Evolutionary conservation across 2,113 vertebrate genomes (phyloP).

Genomic region (Lophotis ruficrista): DNA sequence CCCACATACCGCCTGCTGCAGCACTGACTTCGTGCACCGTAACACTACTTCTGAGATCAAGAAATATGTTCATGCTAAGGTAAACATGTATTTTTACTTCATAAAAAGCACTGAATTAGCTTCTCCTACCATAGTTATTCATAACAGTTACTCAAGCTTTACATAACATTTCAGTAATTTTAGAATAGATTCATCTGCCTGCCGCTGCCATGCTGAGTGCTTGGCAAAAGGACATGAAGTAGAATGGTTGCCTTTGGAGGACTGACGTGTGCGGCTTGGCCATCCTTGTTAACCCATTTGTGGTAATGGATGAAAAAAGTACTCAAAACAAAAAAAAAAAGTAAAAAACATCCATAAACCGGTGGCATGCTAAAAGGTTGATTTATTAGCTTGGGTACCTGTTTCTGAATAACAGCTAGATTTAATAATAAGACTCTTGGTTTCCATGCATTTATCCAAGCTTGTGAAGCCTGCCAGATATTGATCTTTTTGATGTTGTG

Average conservation of each 20-base stretch:
- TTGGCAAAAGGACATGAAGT: background rate
- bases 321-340: background rate
- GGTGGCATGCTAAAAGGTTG: background rate
- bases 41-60: background rate
- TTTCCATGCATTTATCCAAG: background rate
- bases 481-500: background rate
- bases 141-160: background rate
- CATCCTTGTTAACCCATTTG: background rate
- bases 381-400: background rate
- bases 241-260: background rate
- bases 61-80: background rate
- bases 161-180: background rate
- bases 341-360: background rate
- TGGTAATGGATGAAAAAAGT: background rate
- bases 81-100: background rate
- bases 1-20: background rate
- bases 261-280: background rate
- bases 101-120: background rate
- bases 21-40: background rate
- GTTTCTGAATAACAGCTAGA: background rate
- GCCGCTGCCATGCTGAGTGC: background rate
- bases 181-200: background rate
- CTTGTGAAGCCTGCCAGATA: background rate
- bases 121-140: background rate
- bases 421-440: background rate